Percentiles rank a stretch among this genome's conserved stretches.
Conservation (phyloP, 1,140 invertebrate species). For the Gryon sp. region DNA sequence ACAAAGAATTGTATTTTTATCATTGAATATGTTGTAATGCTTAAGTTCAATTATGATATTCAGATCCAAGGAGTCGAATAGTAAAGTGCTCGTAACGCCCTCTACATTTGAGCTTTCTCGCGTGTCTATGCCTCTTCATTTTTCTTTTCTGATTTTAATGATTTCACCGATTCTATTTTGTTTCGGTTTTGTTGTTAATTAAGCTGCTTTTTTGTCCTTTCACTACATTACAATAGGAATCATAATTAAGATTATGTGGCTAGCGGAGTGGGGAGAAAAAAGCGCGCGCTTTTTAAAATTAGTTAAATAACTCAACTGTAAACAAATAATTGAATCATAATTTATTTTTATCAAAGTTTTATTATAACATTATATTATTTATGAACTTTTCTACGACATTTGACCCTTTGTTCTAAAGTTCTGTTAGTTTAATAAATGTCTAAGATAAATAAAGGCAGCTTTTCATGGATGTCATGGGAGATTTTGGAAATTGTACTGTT, state of each 20-base stretch:
- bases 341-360: background rate
- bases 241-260: conserved; percentile 42
- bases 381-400: too few species aligned
- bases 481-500: too few species aligned
- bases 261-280: conserved; percentile 6
- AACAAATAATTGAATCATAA: too few species aligned
- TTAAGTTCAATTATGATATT: conserved; percentile 49
- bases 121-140: conserved; percentile 12
- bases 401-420: too few species aligned
- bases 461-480: too few species aligned
- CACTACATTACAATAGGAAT: background rate
- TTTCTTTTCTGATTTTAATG: conserved; percentile 51
- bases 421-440: too few species aligned
- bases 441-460: too few species aligned
- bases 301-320: too few species aligned
- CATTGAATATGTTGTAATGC: conserved; percentile 42
- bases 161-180: conserved; percentile 33
- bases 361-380: background rate
- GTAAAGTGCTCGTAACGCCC: conserved; percentile 35
- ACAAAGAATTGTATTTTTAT: conserved; percentile 56
- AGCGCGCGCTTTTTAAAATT: conserved; percentile 12
- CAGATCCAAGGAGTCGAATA: conserved; percentile 28
- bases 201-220: conserved; percentile 21
- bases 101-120: conserved; percentile 19
- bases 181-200: conserved; percentile 52